These are phyloP conservation scores for Spinus pinus DNA, from an alignment of 2,797 vertebrate genomes.

Conservation along the genomic window DNA sequence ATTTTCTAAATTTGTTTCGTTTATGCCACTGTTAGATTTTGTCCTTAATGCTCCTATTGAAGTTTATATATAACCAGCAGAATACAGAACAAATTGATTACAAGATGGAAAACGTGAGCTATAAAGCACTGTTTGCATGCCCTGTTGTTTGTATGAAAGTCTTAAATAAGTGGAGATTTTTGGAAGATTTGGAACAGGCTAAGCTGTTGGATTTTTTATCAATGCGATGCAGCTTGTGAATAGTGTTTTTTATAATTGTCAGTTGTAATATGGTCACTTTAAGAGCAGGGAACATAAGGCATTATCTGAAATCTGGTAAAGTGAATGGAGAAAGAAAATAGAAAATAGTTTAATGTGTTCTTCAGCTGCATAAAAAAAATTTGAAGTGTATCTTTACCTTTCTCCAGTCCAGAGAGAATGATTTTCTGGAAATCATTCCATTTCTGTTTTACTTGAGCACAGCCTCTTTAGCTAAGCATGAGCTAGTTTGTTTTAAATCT, in stretches of 20 bases:
- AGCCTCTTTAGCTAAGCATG: not conserved
- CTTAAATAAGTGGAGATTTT: not conserved
- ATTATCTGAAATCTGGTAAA: not conserved
- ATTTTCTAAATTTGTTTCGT: not conserved
- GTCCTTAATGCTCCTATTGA: not conserved
- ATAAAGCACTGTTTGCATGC: not conserved
- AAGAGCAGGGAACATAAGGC: not conserved
- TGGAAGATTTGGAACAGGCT: not conserved
- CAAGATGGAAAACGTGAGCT: not conserved
- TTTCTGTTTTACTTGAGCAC: not conserved
- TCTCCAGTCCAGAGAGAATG: not conserved
- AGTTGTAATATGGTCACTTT: rapidly evolving
- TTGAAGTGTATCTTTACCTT: not conserved
- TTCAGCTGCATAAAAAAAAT: not conserved
- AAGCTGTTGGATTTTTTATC: not conserved
- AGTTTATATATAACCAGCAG: not conserved
- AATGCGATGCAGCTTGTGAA: not conserved
- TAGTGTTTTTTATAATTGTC: not conserved
- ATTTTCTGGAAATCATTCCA: not conserved
- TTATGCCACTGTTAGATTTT: not conserved
- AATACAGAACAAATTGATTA: not conserved
- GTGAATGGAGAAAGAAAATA: not conserved
- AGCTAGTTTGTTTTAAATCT: not conserved
- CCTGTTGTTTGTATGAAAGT: not conserved
- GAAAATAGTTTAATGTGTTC: not conserved